Conservation (phyloP, 2,113 vertebrate genomes). For the Brachirus orientalis region DNA sequence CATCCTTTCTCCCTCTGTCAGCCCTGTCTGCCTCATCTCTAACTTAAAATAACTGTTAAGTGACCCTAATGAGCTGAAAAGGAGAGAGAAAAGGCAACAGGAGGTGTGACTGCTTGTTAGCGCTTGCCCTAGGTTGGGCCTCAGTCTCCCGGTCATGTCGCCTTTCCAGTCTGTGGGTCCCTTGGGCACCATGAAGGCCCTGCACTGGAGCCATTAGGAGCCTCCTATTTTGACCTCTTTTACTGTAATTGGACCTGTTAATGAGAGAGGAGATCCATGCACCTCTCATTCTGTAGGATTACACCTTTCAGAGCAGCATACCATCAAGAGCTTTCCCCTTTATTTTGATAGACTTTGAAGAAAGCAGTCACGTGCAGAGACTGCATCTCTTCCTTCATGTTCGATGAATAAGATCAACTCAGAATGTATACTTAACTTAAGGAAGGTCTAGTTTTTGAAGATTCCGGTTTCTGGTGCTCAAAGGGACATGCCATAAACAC, state of each 20-base stretch:
- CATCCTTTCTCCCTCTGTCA: conserved; percentile 25
- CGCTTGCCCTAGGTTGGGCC: conserved; percentile 20
- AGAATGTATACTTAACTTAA: conserved; percentile 67
- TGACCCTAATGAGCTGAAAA: conserved; percentile 79
- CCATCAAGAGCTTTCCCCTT: conserved; percentile 12
- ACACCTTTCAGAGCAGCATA: conserved; percentile 52
- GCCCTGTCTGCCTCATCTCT: conserved; percentile 10
- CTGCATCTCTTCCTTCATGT: conserved; percentile 23
- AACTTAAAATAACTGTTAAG: conserved; percentile 69
- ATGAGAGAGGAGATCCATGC: conserved; percentile 62
- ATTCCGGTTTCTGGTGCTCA: conserved; percentile 45
- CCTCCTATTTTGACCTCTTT: conserved; percentile 45
- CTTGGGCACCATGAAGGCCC: conserved; percentile 47
- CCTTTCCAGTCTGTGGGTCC: conserved; percentile 53
- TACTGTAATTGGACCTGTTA: conserved; percentile 64
- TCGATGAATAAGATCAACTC: conserved; percentile 46
- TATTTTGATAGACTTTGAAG: conserved; percentile 49
- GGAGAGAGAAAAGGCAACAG: conserved; percentile 54
- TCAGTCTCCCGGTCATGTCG: conserved; percentile 37
- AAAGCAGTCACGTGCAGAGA: not conserved
- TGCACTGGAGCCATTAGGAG: conserved; percentile 47
- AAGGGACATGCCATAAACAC: conserved; percentile 63
- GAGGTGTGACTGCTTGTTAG: conserved; percentile 75
- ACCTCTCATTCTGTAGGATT: conserved; percentile 50
- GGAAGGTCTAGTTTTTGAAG: conserved; percentile 53